Base-by-base conservation (phyloP, 2,888 invertebrate species). In the Adelognathus sp. region DNA sequence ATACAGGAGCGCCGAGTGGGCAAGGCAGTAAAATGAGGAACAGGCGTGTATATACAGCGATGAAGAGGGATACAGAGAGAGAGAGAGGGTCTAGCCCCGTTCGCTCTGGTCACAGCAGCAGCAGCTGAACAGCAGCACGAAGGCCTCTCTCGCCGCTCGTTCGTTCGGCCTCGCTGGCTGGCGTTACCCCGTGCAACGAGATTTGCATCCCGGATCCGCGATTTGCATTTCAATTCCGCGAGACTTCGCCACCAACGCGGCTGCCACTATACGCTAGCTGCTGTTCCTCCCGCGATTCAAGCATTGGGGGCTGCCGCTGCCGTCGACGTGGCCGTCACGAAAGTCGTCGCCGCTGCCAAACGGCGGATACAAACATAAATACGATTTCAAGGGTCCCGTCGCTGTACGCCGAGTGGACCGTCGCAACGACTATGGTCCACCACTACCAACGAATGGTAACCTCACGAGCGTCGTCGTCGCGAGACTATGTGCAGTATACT, bases 191-290 rank as follows among this genome's bases (percentile, higher is more conserved):
- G 85, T 88, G 89, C 88, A 88, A 88, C 86, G 88, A 89, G 89
- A 91, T 91, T 91, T 91, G 90, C 91, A 91, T 91, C 88, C 86
- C 86, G 89, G 88, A 90, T 90, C 87, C 86, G 83, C 87, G 88
- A 91, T 91, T 91, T 91, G 91, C 91, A 91, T 91, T 91, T 91
- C 91, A 90, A 90, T 91, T 91, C 88, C 87, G 82, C 88, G 86
- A 87, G 88, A 87, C 87, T 88, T 86, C 86, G 86, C 86, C 84
- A 84, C 86, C 80, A n/a, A n/a, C n/a, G 80, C 81, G 56, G 41
- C 61, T 67, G 67, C 60, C 63, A 18, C 83, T 67, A n/a, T n/a
- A 58, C 70, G 67, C 67, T 72, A 41, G 54, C 67, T 70, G 52
- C 71, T 67, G 39, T 56, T 60, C 66, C 61, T 72, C 54, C 67